Percentiles rank a stretch among this genome's conserved stretches.
These are phyloP conservation scores for Athene noctua DNA, from an alignment of 2,113 vertebrate species.

Conservation along the genomic window DNA sequence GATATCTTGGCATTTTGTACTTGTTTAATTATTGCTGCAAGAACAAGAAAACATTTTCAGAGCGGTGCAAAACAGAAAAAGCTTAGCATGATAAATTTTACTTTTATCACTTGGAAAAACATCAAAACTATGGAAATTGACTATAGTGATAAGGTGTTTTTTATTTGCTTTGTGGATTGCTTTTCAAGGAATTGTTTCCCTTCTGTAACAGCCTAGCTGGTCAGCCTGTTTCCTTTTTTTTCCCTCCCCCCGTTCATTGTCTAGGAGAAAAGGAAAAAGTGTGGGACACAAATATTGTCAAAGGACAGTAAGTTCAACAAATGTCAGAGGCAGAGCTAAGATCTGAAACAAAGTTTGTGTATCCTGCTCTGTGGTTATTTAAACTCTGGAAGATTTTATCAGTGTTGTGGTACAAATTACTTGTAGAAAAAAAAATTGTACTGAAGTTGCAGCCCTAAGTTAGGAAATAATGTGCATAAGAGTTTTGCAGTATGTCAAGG, in stretches of 20 bases:
- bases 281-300: background rate
- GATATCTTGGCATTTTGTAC: background rate
- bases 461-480: background rate
- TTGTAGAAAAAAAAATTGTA: background rate
- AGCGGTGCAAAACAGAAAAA: background rate
- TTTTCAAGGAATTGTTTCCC: background rate
- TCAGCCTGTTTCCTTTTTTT: background rate
- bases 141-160: background rate
- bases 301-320: background rate
- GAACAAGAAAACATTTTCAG: background rate
- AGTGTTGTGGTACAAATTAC: background rate
- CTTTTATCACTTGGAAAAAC: background rate
- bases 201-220: background rate
- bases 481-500: background rate
- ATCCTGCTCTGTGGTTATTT: background rate
- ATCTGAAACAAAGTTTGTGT: background rate
- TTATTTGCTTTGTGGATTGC: background rate
- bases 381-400: background rate
- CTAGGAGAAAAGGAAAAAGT: background rate
- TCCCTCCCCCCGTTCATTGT: background rate
- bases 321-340: background rate
- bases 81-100: background rate
- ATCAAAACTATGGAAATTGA: background rate
- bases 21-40: background rate
- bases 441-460: background rate